Evolutionary conservation across 2,888 invertebrate genomes (phyloP), one percentile per base, ranked within the genome.

Genomic region (Campopleginae sp.): DNA sequence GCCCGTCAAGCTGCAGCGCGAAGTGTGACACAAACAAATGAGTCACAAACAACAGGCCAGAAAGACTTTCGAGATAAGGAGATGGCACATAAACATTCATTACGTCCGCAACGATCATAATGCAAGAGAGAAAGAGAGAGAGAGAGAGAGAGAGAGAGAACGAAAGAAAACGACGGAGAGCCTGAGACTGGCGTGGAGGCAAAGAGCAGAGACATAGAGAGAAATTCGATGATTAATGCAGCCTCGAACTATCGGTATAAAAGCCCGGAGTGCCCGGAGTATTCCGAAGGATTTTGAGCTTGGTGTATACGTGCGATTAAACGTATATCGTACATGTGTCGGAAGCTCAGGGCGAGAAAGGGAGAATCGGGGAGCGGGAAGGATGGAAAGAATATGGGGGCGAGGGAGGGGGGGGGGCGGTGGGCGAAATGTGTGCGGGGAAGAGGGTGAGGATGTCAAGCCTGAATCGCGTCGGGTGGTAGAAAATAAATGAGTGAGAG

Each of bases 401-500:
- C n/a, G n/a, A n/a, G n/a, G n/a, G n/a, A n/a, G n/a, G n/a, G n/a
- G n/a, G n/a, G n/a, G n/a, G n/a, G n/a, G n/a, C n/a, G n/a, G n/a
- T n/a, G 63, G n/a, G 33, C 6, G 38, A 63, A 38, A 63, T 31
- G 31, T 31, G 33, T n/a, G 38, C 38, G 23, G 23, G 44, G 23
- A 23, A 17, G 5, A 42, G 23, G 12, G 80, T 61, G 72, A 71
- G 76, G 74, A 76, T 31, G 44, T 46, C 17, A 44, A 27, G 8
- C n/a, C 68, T 27, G 80, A 87, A 48, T 79, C 89, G 88, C 89
- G 88, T 88, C 87, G 84, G 89, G 88, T 87, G 86, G 87, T 88
- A 88, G 88, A 88, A 90, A 90, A 91, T 90, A 91, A 91, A 92
- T 91, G 91, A 91, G 90, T 88, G 89, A 90, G 88, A 66, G 79